Base-by-base conservation (phyloP, 1,140 invertebrate genomes). In the Chelonus insularis region DNA sequence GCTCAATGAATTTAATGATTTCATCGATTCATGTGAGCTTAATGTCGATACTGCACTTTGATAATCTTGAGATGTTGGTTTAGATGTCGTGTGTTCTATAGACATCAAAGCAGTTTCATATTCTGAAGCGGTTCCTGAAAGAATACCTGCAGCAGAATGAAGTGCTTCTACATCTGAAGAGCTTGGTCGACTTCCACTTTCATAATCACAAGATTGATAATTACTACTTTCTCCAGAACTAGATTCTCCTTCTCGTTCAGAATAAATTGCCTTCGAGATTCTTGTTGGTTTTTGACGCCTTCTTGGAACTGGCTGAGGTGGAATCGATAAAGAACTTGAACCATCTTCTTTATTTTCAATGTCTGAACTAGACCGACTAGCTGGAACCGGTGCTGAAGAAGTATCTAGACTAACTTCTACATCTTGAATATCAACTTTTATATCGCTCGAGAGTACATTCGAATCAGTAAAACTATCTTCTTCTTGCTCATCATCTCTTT, bases 211-310 rank as follows among this genome's bases (percentile, higher is more conserved):
- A 55, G 92, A 94, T 61, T 93, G 91, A 75, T 94, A 95, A 68
- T 91, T 89, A 75, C 92, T 95, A 75, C 92, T 95, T 68, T 93
- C 92, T 45, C 91, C 86, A n/a, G 93, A 94, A 80, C 92, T 94
- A 0, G 92, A 94, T 76, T 88, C 91, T 18, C 71, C 69, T 32
- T 82, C 80, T 32, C 76, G 80, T 29, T 81, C 79, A 0, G 79
- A 77, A 0, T 69, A 65, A 4, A 73, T 63, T 21, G 67, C 64
- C 16, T 68, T 72, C 0, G 76, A 70, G 16, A 66, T 25, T 34
- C 75, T 72, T 0, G 71, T 60, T 1, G 79, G 68, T 41, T 81
- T 79, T 0, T 77, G 74, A 0, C 75, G 67, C 55, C 74, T 71
- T 43, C 78, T 67, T 0, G 79, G 76, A 1, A 66, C 75, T 16